A percentile compares a stretch with the other conserved stretches of the same genome.
Evolutionary conservation across 2,888 invertebrate species (phyloP).

Genomic region (Ceriagrion tenellum): DNA sequence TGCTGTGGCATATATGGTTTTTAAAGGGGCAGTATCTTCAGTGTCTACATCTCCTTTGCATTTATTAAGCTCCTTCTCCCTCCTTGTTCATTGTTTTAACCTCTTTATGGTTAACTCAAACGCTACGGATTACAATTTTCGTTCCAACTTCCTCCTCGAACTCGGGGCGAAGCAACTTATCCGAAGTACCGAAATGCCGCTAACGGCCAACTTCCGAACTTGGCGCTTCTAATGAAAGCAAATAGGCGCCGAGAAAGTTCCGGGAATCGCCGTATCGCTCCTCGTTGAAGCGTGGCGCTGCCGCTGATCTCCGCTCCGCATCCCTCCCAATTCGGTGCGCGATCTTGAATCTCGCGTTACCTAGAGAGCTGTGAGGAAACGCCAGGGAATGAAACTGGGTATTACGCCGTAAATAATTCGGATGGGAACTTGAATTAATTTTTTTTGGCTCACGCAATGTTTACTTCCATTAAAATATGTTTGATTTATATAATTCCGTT

Average conservation of each 20-base stretch:
- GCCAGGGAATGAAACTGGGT: not conserved
- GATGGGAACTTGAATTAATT: not conserved
- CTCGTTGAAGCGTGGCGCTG: conserved; percentile 19
- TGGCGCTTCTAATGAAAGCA: conserved; percentile 14
- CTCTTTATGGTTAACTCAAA: not conserved
- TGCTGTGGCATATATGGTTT: not conserved
- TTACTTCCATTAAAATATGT: not conserved
- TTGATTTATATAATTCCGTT: not conserved
- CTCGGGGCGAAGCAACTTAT: not conserved
- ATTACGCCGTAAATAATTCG: not conserved
- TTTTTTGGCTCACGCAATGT: not conserved
- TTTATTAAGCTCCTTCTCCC: not conserved
- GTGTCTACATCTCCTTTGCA: not conserved
- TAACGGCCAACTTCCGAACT: conserved; percentile 36
- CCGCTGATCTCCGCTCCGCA: not conserved
- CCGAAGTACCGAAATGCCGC: not conserved
- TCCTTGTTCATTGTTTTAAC: not conserved
- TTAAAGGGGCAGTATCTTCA: not conserved
- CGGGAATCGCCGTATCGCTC: not conserved
- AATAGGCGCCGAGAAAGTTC: not conserved
- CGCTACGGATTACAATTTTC: not conserved
- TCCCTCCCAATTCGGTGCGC: not conserved
- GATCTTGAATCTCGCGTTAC: conserved; percentile 5
- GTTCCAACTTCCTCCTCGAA: not conserved
- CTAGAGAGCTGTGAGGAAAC: not conserved